These are phyloP conservation scores for Pseudococcus longispinus DNA, from an alignment of 2,888 invertebrate species.

Conservation along the genomic window DNA sequence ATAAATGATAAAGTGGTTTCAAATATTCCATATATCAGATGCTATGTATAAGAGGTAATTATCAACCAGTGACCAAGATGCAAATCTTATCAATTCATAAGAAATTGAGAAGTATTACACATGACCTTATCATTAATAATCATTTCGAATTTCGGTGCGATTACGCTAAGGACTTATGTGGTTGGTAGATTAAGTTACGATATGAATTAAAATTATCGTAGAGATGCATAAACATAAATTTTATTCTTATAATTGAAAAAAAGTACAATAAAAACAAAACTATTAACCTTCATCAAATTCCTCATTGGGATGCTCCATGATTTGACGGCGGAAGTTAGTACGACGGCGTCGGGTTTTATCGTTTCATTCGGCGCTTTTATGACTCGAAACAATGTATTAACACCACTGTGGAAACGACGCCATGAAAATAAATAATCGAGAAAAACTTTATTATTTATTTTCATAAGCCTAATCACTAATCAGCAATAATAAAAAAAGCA, in stretches of 20 bases:
- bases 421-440: not conserved
- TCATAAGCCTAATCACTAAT: conserved; percentile 27
- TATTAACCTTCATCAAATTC: conserved; percentile 50
- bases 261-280: not conserved
- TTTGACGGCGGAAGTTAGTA: not conserved
- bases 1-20: not conserved
- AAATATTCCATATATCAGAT: not conserved
- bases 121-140: not conserved
- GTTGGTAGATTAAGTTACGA: not conserved
- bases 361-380: conserved; percentile 20
- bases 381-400: not conserved
- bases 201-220: not conserved
- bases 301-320: conserved; percentile 38
- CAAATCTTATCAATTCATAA: not conserved
- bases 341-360: not conserved
- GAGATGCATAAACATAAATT: not conserved
- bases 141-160: not conserved
- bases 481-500: not conserved
- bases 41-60: not conserved
- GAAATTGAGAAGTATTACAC: not conserved
- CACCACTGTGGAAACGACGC: not conserved
- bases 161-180: not conserved
- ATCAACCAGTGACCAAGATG: not conserved
- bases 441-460: conserved; percentile 12
- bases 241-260: not conserved